A percentile compares a stretch with the other conserved stretches of the same genome.
phyloP scores from a whole-genome alignment of 2,888 invertebrate genomes.

The Nymphalis urticae region DNA sequence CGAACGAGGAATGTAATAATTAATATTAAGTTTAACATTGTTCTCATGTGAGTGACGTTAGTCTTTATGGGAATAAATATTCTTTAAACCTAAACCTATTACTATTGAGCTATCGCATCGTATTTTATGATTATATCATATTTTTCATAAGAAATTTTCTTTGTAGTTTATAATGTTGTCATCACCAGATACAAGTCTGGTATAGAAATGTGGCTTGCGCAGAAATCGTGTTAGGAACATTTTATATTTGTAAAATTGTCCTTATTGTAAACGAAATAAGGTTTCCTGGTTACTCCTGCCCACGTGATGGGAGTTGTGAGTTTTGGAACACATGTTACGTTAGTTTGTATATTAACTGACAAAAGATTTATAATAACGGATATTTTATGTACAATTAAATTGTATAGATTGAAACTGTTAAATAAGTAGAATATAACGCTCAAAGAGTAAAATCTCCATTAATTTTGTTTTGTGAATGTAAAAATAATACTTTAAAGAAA shows the following conservation, averaged over 20 bases:
- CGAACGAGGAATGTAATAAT: too few relatives aligned
- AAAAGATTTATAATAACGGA: not conserved
- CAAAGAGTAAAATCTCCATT: not conserved
- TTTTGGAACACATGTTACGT: constrained; percentile 6
- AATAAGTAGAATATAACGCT: not conserved
- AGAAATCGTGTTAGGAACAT: not conserved
- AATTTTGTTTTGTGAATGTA: too few relatives aligned
- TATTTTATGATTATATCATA: too few relatives aligned
- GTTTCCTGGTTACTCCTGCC: not conserved
- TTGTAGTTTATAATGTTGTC: not conserved
- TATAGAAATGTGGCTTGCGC: not conserved
- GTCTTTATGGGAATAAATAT: too few relatives aligned
- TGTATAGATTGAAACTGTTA: not conserved
- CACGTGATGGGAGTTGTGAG: not conserved
- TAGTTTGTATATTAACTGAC: constrained; percentile 7
- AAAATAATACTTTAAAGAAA: too few relatives aligned
- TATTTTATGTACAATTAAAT: not conserved
- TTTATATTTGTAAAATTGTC: not conserved
- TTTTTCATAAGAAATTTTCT: not conserved
- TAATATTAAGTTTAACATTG: too few relatives aligned
- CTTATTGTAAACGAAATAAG: not conserved
- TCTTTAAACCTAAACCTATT: too few relatives aligned
- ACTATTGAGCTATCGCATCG: too few relatives aligned
- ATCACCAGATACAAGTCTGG: not conserved
- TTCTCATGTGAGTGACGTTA: too few relatives aligned